Conservation (phyloP, 2,888 invertebrate genomes). For the Crepidodera aurea region DNA sequence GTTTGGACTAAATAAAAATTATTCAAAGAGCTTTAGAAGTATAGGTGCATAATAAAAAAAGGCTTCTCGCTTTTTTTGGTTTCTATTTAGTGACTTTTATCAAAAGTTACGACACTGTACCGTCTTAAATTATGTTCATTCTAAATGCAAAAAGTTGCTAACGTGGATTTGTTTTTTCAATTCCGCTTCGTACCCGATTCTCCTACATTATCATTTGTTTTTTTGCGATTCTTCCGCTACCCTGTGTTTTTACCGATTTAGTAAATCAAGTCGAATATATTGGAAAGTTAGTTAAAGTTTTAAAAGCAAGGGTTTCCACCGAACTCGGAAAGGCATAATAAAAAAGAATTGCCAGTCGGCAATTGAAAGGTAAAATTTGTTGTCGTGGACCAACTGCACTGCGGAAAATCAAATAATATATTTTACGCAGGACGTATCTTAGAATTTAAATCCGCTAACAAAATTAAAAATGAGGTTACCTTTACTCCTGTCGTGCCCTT, state of each 20-base stretch:
- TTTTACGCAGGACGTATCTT: no score
- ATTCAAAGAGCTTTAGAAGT: no score
- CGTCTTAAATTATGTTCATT: constrained; percentile 36
- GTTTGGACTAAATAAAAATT: no score
- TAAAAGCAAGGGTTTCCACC: constrained; percentile 7
- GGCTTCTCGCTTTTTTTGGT: no score
- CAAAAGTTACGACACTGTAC: constrained; percentile 18
- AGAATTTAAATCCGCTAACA: no score
- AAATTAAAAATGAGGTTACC: no score
- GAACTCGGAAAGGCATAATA: neutral
- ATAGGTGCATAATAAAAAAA: no score
- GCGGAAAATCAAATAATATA: neutral
- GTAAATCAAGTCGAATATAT: constrained; percentile 26
- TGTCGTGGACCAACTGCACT: neutral
- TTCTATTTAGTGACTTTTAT: no score
- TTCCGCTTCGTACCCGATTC: constrained; percentile 17
- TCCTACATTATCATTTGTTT: constrained; percentile 24
- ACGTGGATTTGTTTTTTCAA: constrained; percentile 34
- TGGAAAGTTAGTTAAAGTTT: constrained; percentile 22
- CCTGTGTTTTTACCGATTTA: constrained; percentile 22
- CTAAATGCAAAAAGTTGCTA: constrained; percentile 26
- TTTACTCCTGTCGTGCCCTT: no score
- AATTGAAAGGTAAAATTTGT: neutral
- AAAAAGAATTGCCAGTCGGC: constrained; percentile 18
- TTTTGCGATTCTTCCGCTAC: constrained; percentile 18